Evolutionary conservation across 2,113 vertebrate species (phyloP).

Genomic region (Stigmatopora nigra): DNA sequence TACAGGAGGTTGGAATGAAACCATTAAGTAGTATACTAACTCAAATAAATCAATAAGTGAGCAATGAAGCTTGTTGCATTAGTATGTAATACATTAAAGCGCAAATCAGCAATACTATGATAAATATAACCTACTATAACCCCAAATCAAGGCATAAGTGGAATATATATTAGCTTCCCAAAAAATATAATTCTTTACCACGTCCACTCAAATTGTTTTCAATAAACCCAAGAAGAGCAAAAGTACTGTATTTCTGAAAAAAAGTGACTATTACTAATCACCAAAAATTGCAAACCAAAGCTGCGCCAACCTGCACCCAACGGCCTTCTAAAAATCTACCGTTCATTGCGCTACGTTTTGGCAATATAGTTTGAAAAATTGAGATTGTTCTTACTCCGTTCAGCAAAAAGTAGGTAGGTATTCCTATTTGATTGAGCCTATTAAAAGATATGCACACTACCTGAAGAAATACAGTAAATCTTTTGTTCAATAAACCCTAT

Average conservation of each 20-base stretch:
- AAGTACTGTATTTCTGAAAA: background rate
- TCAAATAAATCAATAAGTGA: background rate
- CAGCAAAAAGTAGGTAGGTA: no score
- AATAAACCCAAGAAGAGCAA: background rate
- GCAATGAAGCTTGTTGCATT: background rate
- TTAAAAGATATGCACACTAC: background rate
- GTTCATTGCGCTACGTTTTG: no score
- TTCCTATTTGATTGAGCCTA: background rate
- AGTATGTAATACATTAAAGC: background rate
- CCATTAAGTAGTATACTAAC: background rate
- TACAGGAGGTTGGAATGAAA: constrained; percentile 6
- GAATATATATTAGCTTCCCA: no score
- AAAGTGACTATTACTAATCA: background rate
- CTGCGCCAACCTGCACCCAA: no score
- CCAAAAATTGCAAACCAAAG: no score
- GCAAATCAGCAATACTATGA: background rate
- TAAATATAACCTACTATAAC: background rate
- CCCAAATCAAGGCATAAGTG: background rate
- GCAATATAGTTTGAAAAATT: no score
- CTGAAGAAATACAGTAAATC: background rate
- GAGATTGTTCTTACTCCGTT: no score
- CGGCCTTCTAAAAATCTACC: no score
- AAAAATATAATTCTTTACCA: no score
- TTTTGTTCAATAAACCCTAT: background rate
- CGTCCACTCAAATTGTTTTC: background rate